phyloP scores from a whole-genome alignment of 1,140 invertebrate species.

The Rhagoletis zephyria region DNA sequence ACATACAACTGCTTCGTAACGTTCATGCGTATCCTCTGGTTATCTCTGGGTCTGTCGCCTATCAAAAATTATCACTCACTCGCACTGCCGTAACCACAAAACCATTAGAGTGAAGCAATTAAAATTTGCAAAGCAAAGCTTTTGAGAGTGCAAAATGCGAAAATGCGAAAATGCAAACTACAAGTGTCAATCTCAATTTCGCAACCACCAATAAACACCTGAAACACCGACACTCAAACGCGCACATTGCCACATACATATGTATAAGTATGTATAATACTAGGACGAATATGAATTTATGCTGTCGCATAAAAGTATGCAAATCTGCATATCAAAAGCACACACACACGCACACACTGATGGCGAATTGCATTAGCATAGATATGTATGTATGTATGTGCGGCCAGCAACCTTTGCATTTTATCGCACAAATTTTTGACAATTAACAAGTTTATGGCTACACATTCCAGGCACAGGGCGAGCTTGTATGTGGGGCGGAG shows the following conservation, averaged over 20 bases:
- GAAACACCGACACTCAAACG: background rate
- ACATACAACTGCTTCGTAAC: too few species aligned
- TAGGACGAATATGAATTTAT: slow-evolving; percentile 5
- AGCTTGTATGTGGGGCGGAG: background rate
- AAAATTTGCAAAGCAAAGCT: slow-evolving; percentile 40
- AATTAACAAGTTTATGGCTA: slow-evolving; percentile 13
- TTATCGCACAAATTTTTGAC: slow-evolving; percentile 19
- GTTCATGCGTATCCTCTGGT: background rate
- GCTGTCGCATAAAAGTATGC: slow-evolving; percentile 14
- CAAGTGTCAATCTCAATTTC: slow-evolving; percentile 16
- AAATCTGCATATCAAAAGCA: slow-evolving; percentile 17
- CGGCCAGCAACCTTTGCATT: background rate
- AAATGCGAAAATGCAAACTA: slow-evolving; percentile 16
- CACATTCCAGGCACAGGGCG: background rate
- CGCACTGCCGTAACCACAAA: background rate
- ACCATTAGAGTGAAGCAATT: slow-evolving; percentile 45
- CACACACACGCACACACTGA: background rate
- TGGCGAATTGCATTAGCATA: slow-evolving; percentile 10
- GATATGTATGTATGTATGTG: background rate
- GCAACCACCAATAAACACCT: slow-evolving; percentile 33
- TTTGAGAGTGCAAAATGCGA: slow-evolving; percentile 31
- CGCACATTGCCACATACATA: background rate
- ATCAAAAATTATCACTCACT: background rate
- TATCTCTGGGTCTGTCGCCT: background rate
- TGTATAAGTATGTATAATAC: background rate